Evolutionary conservation across 2,888 invertebrate genomes (phyloP).

Genomic region (Cotesia congregata): DNA sequence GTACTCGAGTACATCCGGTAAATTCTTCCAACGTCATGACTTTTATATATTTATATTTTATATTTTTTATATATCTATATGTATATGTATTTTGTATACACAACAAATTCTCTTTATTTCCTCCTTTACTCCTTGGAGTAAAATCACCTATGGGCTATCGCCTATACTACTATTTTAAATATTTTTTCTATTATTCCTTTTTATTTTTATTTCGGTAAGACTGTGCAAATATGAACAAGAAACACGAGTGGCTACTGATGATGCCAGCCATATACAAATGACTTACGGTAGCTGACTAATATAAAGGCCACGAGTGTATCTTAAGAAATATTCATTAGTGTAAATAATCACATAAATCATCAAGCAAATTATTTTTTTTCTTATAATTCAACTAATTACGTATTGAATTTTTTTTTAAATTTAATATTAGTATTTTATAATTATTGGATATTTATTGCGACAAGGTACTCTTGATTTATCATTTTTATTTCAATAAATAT

Average conservation of each 20-base stretch:
- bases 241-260: not conserved
- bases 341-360: slow-evolving; percentile 1
- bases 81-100: not conserved
- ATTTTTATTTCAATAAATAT: not conserved
- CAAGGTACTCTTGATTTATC: not conserved
- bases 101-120: slow-evolving; percentile 12
- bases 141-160: not conserved
- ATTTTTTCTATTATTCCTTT: not conserved
- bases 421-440: not conserved
- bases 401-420: not conserved
- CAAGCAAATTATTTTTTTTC: not conserved
- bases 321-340: slow-evolving; percentile 1
- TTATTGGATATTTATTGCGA: not conserved
- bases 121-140: not conserved
- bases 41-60: not conserved
- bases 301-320: not conserved
- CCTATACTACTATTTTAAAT: not conserved
- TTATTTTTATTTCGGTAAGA: not conserved
- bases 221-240: slow-evolving; percentile 1
- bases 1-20: slow-evolving; percentile 30
- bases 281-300: slow-evolving; percentile 1
- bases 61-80: slow-evolving; percentile 4
- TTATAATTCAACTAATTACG: not conserved
- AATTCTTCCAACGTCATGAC: slow-evolving; percentile 2
- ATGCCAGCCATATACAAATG: not conserved